These are phyloP conservation scores for Drosophila punjabiensis DNA, from an alignment of 1,140 invertebrate species.

Conservation along the genomic window DNA sequence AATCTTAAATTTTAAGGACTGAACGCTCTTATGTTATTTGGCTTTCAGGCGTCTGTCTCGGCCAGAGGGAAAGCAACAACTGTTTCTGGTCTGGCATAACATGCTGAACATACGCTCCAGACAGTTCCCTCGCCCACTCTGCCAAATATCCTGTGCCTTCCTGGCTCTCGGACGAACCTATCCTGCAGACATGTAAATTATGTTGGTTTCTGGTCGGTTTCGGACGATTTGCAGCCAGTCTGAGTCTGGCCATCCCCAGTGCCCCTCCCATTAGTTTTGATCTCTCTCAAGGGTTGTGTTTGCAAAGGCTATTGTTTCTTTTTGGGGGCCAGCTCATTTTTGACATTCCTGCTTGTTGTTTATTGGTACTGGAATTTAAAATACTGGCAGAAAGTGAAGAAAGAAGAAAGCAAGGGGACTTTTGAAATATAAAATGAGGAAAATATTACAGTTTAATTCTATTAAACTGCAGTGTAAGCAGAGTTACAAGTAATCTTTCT, in stretches of 20 bases:
- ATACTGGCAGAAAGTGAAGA: not conserved
- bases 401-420: too few species aligned
- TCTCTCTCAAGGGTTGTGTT: not conserved
- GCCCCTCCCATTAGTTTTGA: conserved; percentile 2
- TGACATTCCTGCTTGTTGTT: conserved; percentile 4
- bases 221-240: conserved; percentile 51
- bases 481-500: not conserved
- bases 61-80: conserved; percentile 40
- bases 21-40: not conserved
- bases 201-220: conserved; percentile 74
- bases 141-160: not conserved
- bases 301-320: not conserved
- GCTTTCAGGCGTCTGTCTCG: conserved; percentile 4
- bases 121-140: conserved; percentile 5
- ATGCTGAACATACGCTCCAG: conserved; percentile 64
- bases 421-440: too few species aligned
- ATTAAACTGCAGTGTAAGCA: not conserved
- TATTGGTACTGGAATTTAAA: not conserved
- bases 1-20: not conserved
- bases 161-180: conserved; percentile 56
- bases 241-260: not conserved
- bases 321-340: conserved; percentile 11
- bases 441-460: not conserved
- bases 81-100: conserved; percentile 68
- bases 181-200: conserved; percentile 78